Percentiles rank a stretch among this genome's conserved stretches.
phyloP scores from a whole-genome alignment of 2,113 vertebrate species.

The Corythaeola cristata region DNA sequence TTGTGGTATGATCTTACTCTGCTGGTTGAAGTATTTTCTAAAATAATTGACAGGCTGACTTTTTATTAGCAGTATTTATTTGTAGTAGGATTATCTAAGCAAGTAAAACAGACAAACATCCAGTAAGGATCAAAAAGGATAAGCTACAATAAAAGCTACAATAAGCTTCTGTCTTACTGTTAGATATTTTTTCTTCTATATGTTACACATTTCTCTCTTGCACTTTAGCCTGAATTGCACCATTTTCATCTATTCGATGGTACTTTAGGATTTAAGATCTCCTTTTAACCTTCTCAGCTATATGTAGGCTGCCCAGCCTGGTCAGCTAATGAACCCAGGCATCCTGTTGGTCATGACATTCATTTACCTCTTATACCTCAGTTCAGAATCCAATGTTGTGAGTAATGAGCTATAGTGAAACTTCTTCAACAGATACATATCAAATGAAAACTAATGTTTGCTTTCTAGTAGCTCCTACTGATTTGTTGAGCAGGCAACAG shows the following conservation, averaged over 20 bases:
- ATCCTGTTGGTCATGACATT: not conserved
- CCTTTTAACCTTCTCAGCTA: not conserved
- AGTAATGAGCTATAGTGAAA: not conserved
- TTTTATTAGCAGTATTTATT: not conserved
- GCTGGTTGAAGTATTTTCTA: not conserved
- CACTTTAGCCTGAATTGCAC: not conserved
- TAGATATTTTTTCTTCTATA: not conserved
- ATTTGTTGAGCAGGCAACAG: not conserved
- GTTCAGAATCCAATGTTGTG: not conserved
- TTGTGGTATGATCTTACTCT: not conserved
- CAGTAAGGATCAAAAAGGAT: not conserved
- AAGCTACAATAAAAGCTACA: not conserved
- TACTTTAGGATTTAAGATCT: not conserved
- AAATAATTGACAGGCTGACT: not conserved
- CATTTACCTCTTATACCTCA: not conserved
- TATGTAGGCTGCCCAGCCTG: not conserved
- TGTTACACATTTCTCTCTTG: not conserved
- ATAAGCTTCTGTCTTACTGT: not conserved
- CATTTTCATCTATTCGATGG: not conserved
- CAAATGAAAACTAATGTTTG: not conserved
- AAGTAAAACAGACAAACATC: not conserved
- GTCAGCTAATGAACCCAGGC: not conserved
- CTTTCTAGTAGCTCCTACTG: not conserved
- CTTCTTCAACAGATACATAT: not conserved
- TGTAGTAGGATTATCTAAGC: not conserved